Evolutionary conservation across 2,797 vertebrate species (phyloP).

Genomic region (Gobionotothen gibberifrons): DNA sequence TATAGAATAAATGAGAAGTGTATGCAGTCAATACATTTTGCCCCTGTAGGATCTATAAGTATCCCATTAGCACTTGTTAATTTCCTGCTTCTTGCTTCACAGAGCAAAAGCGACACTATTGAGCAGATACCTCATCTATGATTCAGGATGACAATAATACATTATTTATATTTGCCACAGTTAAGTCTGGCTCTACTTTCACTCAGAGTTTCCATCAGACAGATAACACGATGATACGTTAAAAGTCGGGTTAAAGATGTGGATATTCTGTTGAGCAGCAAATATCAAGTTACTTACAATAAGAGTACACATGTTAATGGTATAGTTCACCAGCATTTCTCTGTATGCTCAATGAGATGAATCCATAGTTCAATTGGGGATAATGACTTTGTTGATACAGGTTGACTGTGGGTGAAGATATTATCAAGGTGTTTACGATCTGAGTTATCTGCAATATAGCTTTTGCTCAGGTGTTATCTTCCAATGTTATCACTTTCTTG

Average conservation of each 20-base stretch:
- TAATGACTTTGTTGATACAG: background rate
- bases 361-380: constrained; percentile 13
- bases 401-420: background rate
- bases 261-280: background rate
- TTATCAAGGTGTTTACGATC: constrained; percentile 14
- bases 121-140: constrained; percentile 35
- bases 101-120: background rate
- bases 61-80: constrained; percentile 10
- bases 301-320: background rate
- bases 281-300: background rate
- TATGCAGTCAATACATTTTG: background rate
- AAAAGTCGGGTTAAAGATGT: background rate
- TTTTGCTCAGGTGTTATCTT: background rate
- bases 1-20: background rate
- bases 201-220: background rate
- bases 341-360: background rate
- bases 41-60: background rate
- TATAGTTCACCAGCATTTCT: background rate
- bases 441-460: constrained; percentile 1
- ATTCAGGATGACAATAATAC: constrained; percentile 37
- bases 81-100: background rate
- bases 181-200: constrained; percentile 5
- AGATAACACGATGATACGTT: background rate
- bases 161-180: constrained; percentile 36
- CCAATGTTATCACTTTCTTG: background rate